phyloP scores from a whole-genome alignment of 37 sponge, comb jelly and placozoan genomes.

The Lycopodina hypogea region DNA sequence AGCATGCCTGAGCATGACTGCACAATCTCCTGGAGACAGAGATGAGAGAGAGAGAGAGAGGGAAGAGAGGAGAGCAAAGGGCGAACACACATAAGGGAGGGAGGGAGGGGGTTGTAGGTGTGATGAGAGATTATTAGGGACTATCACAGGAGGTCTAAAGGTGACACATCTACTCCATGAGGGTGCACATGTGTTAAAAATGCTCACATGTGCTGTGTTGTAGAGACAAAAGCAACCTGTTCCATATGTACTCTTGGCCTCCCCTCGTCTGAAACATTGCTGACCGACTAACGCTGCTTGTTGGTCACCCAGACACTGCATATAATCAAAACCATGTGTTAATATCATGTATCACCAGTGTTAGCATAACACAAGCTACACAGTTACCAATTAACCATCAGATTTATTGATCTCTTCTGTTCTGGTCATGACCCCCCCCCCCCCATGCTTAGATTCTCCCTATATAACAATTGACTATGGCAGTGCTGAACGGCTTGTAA shows the following conservation, averaged over 20 bases:
- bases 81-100: neutral
- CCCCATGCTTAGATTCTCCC: neutral
- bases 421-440: neutral
- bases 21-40: conserved; percentile 34
- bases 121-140: too few relatives aligned
- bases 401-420: neutral
- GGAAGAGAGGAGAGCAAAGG: neutral
- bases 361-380: neutral
- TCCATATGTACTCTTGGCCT: conserved; percentile 97
- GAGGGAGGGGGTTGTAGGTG: neutral
- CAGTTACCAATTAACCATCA: too few relatives aligned
- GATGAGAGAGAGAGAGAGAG: neutral
- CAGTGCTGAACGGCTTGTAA: too few relatives aligned
- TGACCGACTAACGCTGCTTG: conserved; percentile 95
- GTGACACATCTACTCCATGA: too few relatives aligned
- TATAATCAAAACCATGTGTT: too few relatives aligned
- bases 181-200: too few relatives aligned
- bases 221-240: conserved; percentile 93
- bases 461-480: too few relatives aligned
- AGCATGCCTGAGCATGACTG: conserved; percentile 83
- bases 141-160: too few relatives aligned
- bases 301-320: conserved; percentile 96
- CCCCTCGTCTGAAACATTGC: conserved; percentile 71
- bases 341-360: neutral
- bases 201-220: conserved; percentile 80